phyloP scores from a whole-genome alignment of 2,113 vertebrate species.

The Oxyura jamaicensis region DNA sequence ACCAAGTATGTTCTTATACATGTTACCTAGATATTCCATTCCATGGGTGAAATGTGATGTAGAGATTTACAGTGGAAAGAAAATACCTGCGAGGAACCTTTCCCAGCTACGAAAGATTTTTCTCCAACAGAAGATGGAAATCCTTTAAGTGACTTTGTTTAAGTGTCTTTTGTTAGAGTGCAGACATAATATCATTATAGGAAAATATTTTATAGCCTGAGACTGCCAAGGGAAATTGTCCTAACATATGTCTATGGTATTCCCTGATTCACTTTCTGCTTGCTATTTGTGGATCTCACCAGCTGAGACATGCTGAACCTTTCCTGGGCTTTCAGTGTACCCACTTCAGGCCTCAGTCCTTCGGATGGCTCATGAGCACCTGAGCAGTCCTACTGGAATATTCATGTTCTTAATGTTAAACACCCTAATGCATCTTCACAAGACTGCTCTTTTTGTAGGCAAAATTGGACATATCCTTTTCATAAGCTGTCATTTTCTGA shows the following conservation, averaged over 20 bases:
- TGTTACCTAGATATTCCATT: not conserved
- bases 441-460: not conserved
- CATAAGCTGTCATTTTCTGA: not conserved
- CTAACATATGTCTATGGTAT: accelerated
- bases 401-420: not conserved
- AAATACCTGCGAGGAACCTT: not conserved
- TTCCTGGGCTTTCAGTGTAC: not conserved
- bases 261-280: not conserved
- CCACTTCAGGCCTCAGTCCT: not conserved
- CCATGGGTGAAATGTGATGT: not conserved
- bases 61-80: not conserved
- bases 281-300: not conserved
- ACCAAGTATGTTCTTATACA: not conserved
- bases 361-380: accelerated
- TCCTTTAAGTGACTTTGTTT: not conserved
- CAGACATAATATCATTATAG: not conserved
- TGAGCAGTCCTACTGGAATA: accelerated
- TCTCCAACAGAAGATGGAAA: not conserved
- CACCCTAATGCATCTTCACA: not conserved
- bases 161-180: not conserved
- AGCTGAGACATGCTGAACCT: not conserved
- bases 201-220: not conserved
- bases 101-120: not conserved
- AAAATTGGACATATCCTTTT: not conserved
- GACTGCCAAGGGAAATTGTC: not conserved